These are phyloP conservation scores for Bettongia penicillata DNA, from an alignment of 2,113 vertebrate genomes.

Conservation along the genomic window DNA sequence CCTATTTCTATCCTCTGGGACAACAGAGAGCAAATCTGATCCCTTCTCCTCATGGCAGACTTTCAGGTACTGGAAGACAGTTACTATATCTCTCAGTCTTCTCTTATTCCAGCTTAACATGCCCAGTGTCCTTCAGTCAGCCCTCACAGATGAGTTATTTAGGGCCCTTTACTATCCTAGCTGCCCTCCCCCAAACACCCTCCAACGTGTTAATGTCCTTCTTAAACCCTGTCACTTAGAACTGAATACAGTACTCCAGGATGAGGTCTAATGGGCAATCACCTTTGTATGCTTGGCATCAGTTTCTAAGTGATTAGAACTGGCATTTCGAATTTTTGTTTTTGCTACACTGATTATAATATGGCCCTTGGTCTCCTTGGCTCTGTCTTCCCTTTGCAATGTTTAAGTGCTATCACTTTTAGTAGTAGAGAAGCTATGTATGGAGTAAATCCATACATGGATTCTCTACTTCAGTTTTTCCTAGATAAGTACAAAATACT, in stretches of 20 bases:
- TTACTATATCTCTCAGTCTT: background rate
- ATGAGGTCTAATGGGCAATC: too few species aligned
- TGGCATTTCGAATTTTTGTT: slow-evolving; percentile 56
- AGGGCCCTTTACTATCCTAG: background rate
- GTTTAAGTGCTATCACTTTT: slow-evolving; percentile 12
- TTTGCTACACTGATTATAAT: slow-evolving; percentile 56
- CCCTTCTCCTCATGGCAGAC: background rate
- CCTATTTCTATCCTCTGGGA: background rate
- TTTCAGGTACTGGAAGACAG: background rate
- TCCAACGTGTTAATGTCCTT: background rate
- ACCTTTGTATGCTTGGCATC: slow-evolving; percentile 9
- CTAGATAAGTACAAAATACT: background rate
- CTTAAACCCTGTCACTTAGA: background rate
- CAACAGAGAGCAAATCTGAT: background rate
- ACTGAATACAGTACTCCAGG: too few species aligned
- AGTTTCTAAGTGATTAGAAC: slow-evolving; percentile 70
- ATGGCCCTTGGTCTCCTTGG: slow-evolving; percentile 45
- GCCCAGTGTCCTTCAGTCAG: background rate
- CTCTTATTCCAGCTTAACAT: background rate
- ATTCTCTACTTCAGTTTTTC: slow-evolving; percentile 12
- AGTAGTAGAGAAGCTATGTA: background rate
- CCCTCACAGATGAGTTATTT: background rate
- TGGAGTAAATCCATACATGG: background rate
- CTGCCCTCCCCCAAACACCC: background rate
- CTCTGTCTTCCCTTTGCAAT: slow-evolving; percentile 37